phyloP scores from a whole-genome alignment of 2,888 invertebrate species.

The Abrostola triplasia region DNA sequence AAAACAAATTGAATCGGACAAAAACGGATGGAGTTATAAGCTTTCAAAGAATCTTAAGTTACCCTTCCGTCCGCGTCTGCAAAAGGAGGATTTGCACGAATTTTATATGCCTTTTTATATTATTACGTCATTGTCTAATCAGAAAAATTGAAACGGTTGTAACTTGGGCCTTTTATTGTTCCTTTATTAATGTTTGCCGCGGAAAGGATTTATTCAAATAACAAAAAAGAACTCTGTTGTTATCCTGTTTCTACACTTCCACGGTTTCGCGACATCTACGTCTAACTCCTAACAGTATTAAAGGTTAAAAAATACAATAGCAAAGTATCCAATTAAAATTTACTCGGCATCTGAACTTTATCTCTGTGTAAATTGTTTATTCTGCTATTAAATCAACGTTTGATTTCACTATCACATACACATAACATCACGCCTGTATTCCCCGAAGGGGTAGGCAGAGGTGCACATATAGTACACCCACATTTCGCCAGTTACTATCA shows the following conservation, averaged over 20 bases:
- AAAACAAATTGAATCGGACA: slow-evolving; percentile 49
- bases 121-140: slow-evolving; percentile 18
- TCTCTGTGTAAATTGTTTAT: too few relatives aligned
- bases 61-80: slow-evolving; percentile 27
- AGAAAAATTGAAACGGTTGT: slow-evolving; percentile 1
- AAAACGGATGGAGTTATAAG: slow-evolving; percentile 53
- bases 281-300: not conserved
- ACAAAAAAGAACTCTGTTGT: not conserved
- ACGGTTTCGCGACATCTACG: not conserved
- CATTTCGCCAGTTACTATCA: too few relatives aligned
- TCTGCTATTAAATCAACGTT: too few relatives aligned
- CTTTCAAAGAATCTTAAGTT: slow-evolving; percentile 48
- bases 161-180: slow-evolving; percentile 1
- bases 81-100: slow-evolving; percentile 40
- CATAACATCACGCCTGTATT: too few relatives aligned
- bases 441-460: too few relatives aligned
- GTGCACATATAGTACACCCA: too few relatives aligned
- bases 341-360: not conserved
- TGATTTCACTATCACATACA: too few relatives aligned
- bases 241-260: not conserved
- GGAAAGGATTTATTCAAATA: slow-evolving; percentile 2
- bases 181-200: not conserved
- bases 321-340: slow-evolving; percentile 7
- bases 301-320: not conserved
- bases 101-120: slow-evolving; percentile 18